Evolutionary conservation across 1,140 invertebrate genomes (phyloP), one percentile per base, ranked within the genome.

Genomic region (Armadillidium nasatum): DNA sequence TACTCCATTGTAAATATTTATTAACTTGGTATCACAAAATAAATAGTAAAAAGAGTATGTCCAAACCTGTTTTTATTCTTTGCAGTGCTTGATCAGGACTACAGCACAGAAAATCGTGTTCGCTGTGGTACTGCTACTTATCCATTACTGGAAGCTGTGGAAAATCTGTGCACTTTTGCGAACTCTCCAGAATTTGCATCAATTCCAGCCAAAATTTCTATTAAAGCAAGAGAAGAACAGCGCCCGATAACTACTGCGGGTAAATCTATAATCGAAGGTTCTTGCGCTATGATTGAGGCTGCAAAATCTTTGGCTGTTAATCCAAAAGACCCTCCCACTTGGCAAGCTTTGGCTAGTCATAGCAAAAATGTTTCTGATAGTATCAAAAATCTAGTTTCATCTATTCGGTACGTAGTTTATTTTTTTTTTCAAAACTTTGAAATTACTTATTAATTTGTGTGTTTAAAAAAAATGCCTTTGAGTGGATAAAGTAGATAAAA

Each of bases 351-450:
- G 72, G 95, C 96, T 0, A 91, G 90, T 82, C 94, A 97, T 84
- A 97, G 94, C 82, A 97, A 96, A 84, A 92, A 90, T 81, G 95
- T 99, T 0, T 97, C 95, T 15, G 96, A 99, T 83, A 94, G 95
- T 0, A 98, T 99, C 80, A 99, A 98, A 85, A 89, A 91, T 13
- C 87, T 99, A 2, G 94, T 97, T 0, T 90, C 93, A 43, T 93
- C 94, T 54, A 96, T 98, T 77, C 89, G 77, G 80, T 81, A 76
- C 6, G 33, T 33, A 22, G 69, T 70, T 33, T 45, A 22, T n/a
- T 44, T 71, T 70, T 15, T 43, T n/a, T 71, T 19, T 19, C 1
- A 19, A 60, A 60, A 60, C 50, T 33, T 33, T 33, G 33, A 33
- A 33, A 33, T 33, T 3, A 33, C 1, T 33, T 3, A 33, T 3